phyloP scores from a whole-genome alignment of 2,797 vertebrate genomes.

The Microctenopoma stevenorrisi region DNA sequence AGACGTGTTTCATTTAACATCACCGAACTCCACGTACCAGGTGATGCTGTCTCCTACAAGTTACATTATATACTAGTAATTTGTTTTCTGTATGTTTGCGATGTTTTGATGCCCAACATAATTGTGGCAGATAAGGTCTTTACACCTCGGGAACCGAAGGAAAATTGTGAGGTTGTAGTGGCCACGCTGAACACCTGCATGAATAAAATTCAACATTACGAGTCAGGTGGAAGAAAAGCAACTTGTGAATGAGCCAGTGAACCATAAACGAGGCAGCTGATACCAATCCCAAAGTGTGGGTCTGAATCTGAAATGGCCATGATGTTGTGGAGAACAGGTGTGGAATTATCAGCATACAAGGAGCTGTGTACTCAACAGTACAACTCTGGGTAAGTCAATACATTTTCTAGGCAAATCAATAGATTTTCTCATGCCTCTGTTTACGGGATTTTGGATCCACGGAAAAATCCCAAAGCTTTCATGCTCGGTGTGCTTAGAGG shows the following conservation, averaged over 20 bases:
- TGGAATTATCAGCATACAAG: conserved; percentile 14
- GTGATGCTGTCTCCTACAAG: not conserved
- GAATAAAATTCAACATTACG: too few species aligned
- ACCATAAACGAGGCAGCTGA: too few species aligned
- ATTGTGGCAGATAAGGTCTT: not conserved
- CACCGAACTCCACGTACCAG: not conserved
- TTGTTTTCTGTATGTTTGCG: not conserved
- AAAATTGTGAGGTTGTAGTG: not conserved
- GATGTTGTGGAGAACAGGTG: not conserved
- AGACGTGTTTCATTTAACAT: not conserved
- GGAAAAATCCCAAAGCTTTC: conserved; percentile 23
- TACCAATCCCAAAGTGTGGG: too few species aligned
- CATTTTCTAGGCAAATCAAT: conserved; percentile 40
- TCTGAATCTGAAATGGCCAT: not conserved
- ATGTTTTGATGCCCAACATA: not conserved
- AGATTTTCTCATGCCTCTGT: conserved; percentile 21
- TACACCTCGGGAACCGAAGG: too few species aligned
- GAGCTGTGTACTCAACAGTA: conserved; percentile 13
- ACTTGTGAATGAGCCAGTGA: too few species aligned
- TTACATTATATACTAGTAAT: not conserved
- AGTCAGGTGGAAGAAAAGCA: too few species aligned
- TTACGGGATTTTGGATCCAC: conserved; percentile 29
- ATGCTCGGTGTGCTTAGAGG: conserved; percentile 27
- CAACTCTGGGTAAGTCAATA: conserved; percentile 39
- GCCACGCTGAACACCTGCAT: too few species aligned